These are phyloP conservation scores for Myoxocephalus aenaeus DNA, from an alignment of 2,797 vertebrate species.

Conservation along the genomic window DNA sequence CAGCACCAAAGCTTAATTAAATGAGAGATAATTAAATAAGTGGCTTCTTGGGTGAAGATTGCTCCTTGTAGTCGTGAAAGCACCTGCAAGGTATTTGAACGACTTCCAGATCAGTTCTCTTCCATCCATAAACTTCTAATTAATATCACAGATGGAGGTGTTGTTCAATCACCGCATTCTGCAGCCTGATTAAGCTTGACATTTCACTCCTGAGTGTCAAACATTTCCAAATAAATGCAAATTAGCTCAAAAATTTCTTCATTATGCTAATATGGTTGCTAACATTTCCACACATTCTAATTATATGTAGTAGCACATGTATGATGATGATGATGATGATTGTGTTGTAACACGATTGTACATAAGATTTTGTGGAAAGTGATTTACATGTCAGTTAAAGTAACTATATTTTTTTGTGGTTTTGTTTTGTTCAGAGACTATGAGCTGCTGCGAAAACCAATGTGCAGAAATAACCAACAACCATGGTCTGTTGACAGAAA, in stretches of 20 bases:
- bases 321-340: neutral
- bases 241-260: constrained; percentile 53
- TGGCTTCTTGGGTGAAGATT: constrained; percentile 61
- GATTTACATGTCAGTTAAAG: neutral
- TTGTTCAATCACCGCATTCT: constrained; percentile 73
- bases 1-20: constrained; percentile 66
- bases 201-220: constrained; percentile 67
- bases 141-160: constrained; percentile 73
- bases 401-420: neutral
- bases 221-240: constrained; percentile 59
- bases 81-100: constrained; percentile 54
- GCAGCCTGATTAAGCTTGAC: constrained; percentile 75
- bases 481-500: neutral
- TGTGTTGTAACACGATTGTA: neutral
- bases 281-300: constrained; percentile 42
- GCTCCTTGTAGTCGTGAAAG: constrained; percentile 43
- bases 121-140: constrained; percentile 64
- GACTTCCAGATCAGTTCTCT: constrained; percentile 43
- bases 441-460: neutral
- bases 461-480: neutral
- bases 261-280: constrained; percentile 64
- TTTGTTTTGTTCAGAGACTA: neutral
- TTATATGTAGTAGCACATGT: constrained; percentile 15
- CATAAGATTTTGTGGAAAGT: neutral
- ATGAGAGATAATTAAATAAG: constrained; percentile 58